Conservation (phyloP, 2,888 invertebrate species). For the Melanchra persicariae region DNA sequence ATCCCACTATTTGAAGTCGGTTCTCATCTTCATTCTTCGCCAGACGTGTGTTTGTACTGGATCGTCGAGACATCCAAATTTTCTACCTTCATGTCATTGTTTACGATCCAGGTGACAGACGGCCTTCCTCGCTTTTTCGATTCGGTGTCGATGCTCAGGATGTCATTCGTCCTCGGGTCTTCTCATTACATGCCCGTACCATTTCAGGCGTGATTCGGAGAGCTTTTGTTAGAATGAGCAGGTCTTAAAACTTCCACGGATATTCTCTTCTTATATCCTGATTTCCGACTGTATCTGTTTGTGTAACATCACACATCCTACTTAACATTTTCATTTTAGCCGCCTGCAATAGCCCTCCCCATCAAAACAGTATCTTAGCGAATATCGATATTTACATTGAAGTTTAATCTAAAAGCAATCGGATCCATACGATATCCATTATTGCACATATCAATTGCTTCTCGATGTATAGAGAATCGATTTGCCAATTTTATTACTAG, state of each 20-base stretch:
- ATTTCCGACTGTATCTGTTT: not conserved
- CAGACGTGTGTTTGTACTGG: no score
- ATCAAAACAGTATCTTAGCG: not conserved
- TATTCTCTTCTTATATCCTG: not conserved
- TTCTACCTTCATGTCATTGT: not conserved
- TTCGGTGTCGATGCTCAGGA: not conserved
- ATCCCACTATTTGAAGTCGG: no score
- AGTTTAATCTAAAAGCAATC: conserved; percentile 43
- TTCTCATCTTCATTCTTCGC: no score
- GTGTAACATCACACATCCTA: not conserved
- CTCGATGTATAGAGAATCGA: conserved; percentile 54
- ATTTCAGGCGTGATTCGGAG: not conserved
- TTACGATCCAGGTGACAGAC: no score
- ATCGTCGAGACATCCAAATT: not conserved
- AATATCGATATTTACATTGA: conserved; percentile 3
- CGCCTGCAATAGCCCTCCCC: not conserved
- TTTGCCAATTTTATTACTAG: conserved; percentile 35
- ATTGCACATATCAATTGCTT: conserved; percentile 40
- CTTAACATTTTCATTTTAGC: not conserved
- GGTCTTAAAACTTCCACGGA: not conserved
- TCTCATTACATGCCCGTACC: not conserved
- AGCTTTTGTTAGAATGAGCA: not conserved
- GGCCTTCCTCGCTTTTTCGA: no score
- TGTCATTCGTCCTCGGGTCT: not conserved
- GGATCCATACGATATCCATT: conserved; percentile 48